Conservation (phyloP, 2,888 invertebrate genomes). For the Drosophila rellima region DNA sequence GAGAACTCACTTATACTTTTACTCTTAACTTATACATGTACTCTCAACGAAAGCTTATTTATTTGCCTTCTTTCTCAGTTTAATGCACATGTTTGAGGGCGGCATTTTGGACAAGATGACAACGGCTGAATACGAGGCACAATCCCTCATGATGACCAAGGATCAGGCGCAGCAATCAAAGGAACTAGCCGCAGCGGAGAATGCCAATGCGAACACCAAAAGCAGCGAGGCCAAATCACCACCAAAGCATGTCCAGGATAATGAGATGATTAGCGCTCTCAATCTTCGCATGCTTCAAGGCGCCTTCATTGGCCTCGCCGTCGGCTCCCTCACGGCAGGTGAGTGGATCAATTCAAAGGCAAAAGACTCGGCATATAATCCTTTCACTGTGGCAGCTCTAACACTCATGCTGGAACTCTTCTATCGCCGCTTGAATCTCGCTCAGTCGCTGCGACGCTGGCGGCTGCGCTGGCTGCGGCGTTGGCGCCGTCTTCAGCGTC, state of each 20-base stretch:
- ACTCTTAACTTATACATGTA: no score
- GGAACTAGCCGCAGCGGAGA: constrained; percentile 48
- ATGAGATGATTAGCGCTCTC: constrained; percentile 87
- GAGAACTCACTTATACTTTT: no score
- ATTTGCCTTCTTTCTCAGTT: constrained; percentile 84
- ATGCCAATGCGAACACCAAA: constrained; percentile 63
- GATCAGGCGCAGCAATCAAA: constrained; percentile 58
- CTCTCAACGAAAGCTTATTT: no score
- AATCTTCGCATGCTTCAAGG: constrained; percentile 91
- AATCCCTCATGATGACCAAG: constrained; percentile 87
- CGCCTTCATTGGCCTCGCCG: constrained; percentile 89
- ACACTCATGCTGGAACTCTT: constrained; percentile 71
- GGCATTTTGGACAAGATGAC: constrained; percentile 92
- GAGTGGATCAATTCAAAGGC: neutral
- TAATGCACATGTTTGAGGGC: constrained; percentile 91
- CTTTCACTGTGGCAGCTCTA: constrained; percentile 45
- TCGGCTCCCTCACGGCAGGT: constrained; percentile 88
- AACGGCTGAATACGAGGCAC: constrained; percentile 90
- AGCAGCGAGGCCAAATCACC: constrained; percentile 50
- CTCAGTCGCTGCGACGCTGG: constrained; percentile 50
- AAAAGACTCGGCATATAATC: neutral
- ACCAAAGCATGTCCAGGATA: constrained; percentile 50
- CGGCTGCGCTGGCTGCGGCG: constrained; percentile 51
- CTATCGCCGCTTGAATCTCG: constrained; percentile 62
- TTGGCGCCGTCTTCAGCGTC: constrained; percentile 55